A percentile compares a stretch with the other conserved stretches of the same genome.
phyloP scores from a whole-genome alignment of 2,888 invertebrate genomes.

The Dromius quadrimaculatus region DNA sequence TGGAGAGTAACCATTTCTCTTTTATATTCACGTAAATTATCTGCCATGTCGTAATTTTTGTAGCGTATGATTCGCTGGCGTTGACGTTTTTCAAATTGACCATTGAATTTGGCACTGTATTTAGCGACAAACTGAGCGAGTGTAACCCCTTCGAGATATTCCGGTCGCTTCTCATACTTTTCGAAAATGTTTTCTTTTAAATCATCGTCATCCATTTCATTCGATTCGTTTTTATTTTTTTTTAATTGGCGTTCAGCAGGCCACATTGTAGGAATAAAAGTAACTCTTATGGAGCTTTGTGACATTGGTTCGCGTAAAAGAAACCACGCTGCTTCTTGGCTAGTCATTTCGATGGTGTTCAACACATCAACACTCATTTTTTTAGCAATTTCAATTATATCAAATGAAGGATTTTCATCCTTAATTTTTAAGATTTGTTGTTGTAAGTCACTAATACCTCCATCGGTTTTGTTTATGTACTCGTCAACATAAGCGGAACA shows the following conservation, averaged over 20 bases:
- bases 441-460: conserved; percentile 62
- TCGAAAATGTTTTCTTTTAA: conserved; percentile 65
- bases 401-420: conserved; percentile 60
- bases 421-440: conserved; percentile 59
- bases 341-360: conserved; percentile 61
- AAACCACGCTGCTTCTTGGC: conserved; percentile 66
- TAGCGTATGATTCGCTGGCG: conserved; percentile 61
- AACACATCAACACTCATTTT: conserved; percentile 60
- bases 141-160: conserved; percentile 59
- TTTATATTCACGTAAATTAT: conserved; percentile 60
- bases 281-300: conserved; percentile 58
- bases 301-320: conserved; percentile 65
- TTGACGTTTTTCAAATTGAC: conserved; percentile 56
- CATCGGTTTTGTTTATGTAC: conserved; percentile 63
- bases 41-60: conserved; percentile 61
- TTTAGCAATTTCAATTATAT: conserved; percentile 58
- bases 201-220: conserved; percentile 61
- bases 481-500: conserved; percentile 65
- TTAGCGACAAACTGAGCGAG: conserved; percentile 63
- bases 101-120: conserved; percentile 56
- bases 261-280: conserved; percentile 59
- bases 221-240: conserved; percentile 60
- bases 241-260: neutral
- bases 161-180: conserved; percentile 64
- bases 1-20: conserved; percentile 62